A percentile compares a stretch with the other conserved stretches of the same genome.
Conservation (phyloP, 2,113 vertebrate species). For the Camelus dromedarius region DNA sequence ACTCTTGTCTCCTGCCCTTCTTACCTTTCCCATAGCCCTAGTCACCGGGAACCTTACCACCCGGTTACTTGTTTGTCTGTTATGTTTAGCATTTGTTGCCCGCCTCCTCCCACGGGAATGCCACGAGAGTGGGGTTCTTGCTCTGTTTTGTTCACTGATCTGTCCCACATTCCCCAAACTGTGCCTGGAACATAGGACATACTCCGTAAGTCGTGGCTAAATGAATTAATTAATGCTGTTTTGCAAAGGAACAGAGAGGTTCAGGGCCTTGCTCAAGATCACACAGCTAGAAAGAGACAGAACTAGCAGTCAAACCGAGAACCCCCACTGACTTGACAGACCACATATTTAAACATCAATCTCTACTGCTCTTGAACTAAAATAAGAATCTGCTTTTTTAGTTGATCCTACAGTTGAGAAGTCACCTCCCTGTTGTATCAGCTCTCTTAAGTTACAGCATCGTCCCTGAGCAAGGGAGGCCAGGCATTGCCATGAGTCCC, state of each 20-base stretch:
- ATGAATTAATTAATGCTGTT: neutral
- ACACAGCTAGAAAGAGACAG: neutral
- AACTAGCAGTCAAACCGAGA: neutral
- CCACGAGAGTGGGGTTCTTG: accelerated
- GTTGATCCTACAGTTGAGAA: neutral
- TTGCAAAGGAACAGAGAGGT: neutral
- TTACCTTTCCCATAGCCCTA: no score
- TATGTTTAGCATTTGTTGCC: accelerated
- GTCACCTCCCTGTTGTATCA: neutral
- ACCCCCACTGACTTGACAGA: neutral
- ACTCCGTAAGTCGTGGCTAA: neutral
- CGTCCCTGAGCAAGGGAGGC: neutral
- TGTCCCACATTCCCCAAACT: neutral
- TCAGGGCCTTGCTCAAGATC: neutral
- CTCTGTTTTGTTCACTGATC: neutral
- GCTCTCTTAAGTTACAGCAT: neutral
- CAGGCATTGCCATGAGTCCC: accelerated
- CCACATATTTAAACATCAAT: neutral
- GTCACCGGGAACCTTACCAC: accelerated
- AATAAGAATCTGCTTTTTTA: neutral
- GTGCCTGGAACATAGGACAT: neutral
- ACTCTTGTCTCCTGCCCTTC: neutral
- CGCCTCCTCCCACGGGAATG: neutral
- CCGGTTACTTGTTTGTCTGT: accelerated
- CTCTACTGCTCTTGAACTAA: neutral